Evolutionary conservation across 2,113 vertebrate genomes (phyloP), one percentile per base, ranked within the genome.

Genomic region (Melanotaenia duboulayi): DNA sequence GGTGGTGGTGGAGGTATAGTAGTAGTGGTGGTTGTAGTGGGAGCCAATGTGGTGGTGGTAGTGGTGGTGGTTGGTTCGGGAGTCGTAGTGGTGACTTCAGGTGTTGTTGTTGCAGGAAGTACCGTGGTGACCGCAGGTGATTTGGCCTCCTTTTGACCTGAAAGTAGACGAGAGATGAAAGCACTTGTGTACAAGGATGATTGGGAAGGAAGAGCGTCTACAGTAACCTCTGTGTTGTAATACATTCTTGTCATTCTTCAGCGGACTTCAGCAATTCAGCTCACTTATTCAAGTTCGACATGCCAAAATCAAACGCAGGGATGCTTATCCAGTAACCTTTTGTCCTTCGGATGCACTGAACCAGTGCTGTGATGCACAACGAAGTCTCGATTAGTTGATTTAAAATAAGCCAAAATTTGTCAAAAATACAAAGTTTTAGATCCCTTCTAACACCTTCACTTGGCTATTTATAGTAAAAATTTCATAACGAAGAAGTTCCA

Each of bases 91-190:
- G 92, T 93, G 74, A 88, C 90, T 25, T 87, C 90, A 0, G 69
- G 90, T 19, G 82, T 22, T 0, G 86, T 52, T 46, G 92, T 86
- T 3, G 63, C 68, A 49, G 88, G 90, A 62, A 87, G 52, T 0
- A 57, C 71, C 6, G 88, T 92, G 35, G 89, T 81, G 54, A 62
- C 65, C 16, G 44, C 44, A 48, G 44, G 44, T 4, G 66, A 20
- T 85, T 84, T 94, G 79, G 40, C 49, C 63, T 91, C 92, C 65
- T 91, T 94, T 78, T 91, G 89, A 88, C 73, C 92, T 94, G 80
- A 23, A 32, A 76, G 70, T 69, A 84, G 69, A 80, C 7, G 37
- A 84, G 28, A 74, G 80, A 79, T 56, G 39, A 80, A 82, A 73
- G 67, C 48, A 1, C 57, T 44, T 23, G 12, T 52, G 42, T 48